Evolutionary conservation across 2,797 vertebrate genomes (phyloP), one percentile per base, ranked within the genome.

Genomic region (Argya squamiceps): DNA sequence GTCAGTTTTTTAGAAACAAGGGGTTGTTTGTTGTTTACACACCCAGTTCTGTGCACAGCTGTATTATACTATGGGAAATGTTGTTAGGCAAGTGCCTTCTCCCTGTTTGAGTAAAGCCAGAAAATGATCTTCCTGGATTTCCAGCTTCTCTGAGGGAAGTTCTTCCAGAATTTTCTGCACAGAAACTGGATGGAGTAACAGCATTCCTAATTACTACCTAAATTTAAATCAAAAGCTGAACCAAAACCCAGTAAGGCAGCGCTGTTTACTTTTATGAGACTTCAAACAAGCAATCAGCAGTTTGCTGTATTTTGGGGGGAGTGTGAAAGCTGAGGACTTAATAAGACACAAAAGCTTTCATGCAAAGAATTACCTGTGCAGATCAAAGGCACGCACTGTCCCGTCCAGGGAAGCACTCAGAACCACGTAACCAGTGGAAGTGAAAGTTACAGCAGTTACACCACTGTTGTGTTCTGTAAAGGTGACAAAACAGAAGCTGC

Each of bases 341-440:
- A 34, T 4, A 5, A 64, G 21, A 76, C 23, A 34, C 11, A 27
- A 46, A 67, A 84, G 26, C 7, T 50, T 56, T 62, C 29, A 14
- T 7, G 34, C 20, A 4, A 24, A 15, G 26, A 90, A 30, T 97
- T 97, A 99, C 99, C 99, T 99, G 97, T 99, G 99, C 62, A 99
- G 98, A 97, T 99, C 99, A 47, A 98, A 99, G 9, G 99, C 99
- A 32, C 99, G 97, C 59, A 99, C 99, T 0, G 99, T 99, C 91
- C 99, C 99, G 4, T 99, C 99, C 68, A 99, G 97, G 27, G 99
- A 99, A 5, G 99, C 99, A 63, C 99, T 99, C 95, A 99, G 97
- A 37, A 99, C 92, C 32, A 99, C 99, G 6, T 99, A 99, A 81
- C 99, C 99, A 2, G 97, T 99, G 96, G 98, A 96, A 58, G 98